Percentiles rank a stretch among this genome's conserved stretches.
phyloP scores from a whole-genome alignment of 2,113 vertebrate genomes.

The Tympanuchus pallidicinctus region DNA sequence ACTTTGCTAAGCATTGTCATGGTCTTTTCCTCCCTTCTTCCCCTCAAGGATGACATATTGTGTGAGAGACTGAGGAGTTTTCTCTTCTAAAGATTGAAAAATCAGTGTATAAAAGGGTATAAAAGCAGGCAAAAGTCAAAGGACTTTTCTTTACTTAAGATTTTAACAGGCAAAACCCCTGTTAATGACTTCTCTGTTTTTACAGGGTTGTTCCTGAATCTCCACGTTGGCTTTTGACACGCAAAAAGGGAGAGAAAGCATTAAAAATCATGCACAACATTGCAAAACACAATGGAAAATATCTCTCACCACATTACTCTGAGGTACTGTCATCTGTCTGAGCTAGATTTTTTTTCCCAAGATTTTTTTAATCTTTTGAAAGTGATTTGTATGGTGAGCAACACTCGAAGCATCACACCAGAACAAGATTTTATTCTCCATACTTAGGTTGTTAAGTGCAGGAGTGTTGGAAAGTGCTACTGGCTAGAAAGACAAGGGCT shows the following conservation, averaged over 20 bases:
- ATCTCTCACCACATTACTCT: constrained; percentile 79
- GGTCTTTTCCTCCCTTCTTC: not conserved
- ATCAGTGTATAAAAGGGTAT: not conserved
- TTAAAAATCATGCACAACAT: constrained; percentile 84
- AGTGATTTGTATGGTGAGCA: not conserved
- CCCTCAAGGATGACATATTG: not conserved
- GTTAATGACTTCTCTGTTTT: not conserved
- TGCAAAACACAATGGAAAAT: constrained; percentile 89
- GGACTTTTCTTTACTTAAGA: not conserved
- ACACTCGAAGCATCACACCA: not conserved
- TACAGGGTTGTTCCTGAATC: constrained; percentile 93
- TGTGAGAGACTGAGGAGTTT: not conserved
- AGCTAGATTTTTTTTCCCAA: not conserved
- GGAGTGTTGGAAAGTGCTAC: not conserved
- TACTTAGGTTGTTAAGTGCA: not conserved
- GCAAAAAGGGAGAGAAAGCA: constrained; percentile 84
- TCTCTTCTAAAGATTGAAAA: not conserved
- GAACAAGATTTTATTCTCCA: not conserved
- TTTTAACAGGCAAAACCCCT: not conserved
- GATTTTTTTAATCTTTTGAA: not conserved
- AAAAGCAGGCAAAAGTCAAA: not conserved
- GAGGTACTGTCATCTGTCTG: constrained; percentile 78
- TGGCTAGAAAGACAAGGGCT: not conserved
- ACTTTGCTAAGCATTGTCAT: not conserved
- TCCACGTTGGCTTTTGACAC: constrained; percentile 94